Percentiles rank a stretch among this genome's conserved stretches.
These are phyloP conservation scores for Batillaria attramentaria DNA, from an alignment of 1,140 invertebrate species.

Conservation along the genomic window DNA sequence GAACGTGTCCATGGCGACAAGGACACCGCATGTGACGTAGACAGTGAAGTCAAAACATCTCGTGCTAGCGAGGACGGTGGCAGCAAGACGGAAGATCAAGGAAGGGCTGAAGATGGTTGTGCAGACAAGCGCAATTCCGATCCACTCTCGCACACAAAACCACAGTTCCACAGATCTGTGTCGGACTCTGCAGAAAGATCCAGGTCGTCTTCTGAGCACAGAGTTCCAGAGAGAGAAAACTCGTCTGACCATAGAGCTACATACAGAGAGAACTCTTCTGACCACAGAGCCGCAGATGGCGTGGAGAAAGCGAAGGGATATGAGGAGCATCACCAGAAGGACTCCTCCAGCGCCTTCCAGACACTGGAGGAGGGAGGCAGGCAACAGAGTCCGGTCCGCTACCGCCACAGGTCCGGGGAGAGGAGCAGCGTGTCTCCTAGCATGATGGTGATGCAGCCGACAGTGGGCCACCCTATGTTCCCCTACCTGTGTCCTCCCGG, in stretches of 20 bases:
- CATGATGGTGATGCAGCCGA: slow-evolving; percentile 53
- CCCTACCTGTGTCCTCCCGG: slow-evolving; percentile 53
- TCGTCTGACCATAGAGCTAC: too few species aligned
- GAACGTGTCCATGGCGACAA: background rate
- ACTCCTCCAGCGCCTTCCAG: slow-evolving; percentile 1
- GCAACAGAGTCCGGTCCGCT: background rate
- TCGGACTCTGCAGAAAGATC: too few species aligned
- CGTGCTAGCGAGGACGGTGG: too few species aligned
- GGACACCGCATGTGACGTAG: too few species aligned
- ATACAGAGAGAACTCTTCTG: background rate
- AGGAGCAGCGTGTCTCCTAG: slow-evolving; percentile 38
- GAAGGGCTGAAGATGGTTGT: too few species aligned
- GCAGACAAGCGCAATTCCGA: too few species aligned
- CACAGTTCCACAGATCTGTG: too few species aligned
- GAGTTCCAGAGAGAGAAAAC: too few species aligned
- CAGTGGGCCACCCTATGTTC: slow-evolving; percentile 49
- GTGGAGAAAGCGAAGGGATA: background rate
- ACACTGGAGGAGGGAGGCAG: background rate
- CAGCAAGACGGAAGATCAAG: too few species aligned
- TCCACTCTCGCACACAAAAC: too few species aligned
- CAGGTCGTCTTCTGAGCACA: too few species aligned
- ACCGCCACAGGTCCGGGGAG: background rate
- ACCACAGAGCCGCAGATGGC: background rate
- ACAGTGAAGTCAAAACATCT: too few species aligned
- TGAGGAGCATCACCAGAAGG: background rate